Conservation (phyloP, 2,888 invertebrate species). For the Sinotaia quadrata region DNA sequence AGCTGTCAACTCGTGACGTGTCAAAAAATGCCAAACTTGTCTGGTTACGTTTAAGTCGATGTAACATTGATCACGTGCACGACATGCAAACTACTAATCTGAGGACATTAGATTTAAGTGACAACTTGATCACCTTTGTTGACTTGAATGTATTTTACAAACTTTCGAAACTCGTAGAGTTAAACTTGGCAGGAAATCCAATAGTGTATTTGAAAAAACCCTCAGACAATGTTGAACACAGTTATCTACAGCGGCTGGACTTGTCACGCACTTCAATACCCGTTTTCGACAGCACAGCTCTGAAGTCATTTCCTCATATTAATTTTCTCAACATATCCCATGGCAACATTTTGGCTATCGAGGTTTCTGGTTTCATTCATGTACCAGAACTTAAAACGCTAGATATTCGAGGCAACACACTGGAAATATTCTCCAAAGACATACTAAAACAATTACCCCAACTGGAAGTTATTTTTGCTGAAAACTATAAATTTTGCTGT, state of each 20-base stretch:
- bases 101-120: neutral
- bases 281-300: neutral
- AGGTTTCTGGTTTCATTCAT: no score
- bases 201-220: neutral
- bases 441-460: neutral
- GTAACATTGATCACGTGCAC: neutral
- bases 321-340: neutral
- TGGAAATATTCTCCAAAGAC: neutral
- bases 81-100: neutral
- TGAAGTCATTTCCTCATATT: neutral
- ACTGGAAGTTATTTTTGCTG: neutral
- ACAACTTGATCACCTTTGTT: neutral
- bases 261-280: neutral
- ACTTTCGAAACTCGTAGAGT: neutral
- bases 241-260: neutral
- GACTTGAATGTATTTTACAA: neutral
- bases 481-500: conserved; percentile 2
- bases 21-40: neutral
- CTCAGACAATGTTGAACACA: neutral
- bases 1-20: neutral
- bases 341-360: neutral
- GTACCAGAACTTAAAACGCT: neutral
- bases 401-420: neutral
- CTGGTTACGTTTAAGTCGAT: neutral
- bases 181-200: conserved; percentile 2